These are phyloP conservation scores for Ridgeia piscesae DNA, from an alignment of 1,140 invertebrate species.

Conservation along the genomic window DNA sequence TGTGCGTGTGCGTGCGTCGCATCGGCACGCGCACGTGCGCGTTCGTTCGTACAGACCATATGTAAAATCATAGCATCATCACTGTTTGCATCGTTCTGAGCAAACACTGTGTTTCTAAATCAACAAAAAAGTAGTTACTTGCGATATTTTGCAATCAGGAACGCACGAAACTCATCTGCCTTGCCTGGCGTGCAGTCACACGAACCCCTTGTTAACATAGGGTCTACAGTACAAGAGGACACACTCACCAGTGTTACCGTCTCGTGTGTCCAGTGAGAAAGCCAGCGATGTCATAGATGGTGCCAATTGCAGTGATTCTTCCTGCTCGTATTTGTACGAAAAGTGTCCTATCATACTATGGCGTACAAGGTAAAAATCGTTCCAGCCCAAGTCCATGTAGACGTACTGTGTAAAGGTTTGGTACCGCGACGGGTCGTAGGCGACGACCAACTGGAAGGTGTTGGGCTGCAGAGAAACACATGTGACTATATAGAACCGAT, in stretches of 20 bases:
- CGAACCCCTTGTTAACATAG: too few relatives aligned
- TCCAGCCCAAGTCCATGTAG: neutral
- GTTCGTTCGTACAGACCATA: neutral
- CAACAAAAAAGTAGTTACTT: too few relatives aligned
- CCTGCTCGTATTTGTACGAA: neutral
- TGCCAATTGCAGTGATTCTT: neutral
- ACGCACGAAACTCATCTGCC: too few relatives aligned
- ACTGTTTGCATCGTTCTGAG: too few relatives aligned
- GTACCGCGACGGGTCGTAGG: neutral
- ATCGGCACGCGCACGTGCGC: too few relatives aligned
- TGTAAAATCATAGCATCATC: too few relatives aligned
- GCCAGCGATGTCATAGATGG: neutral
- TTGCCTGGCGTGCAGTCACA: too few relatives aligned
- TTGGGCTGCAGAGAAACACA: neutral
- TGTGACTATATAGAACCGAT: too few relatives aligned
- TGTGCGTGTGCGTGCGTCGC: too few relatives aligned
- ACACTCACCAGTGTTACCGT: neutral
- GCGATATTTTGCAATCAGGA: too few relatives aligned
- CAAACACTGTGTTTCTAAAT: too few relatives aligned
- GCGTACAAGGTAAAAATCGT: neutral
- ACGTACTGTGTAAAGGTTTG: neutral
- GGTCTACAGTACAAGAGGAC: neutral
- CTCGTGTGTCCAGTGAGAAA: neutral
- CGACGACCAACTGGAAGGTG: neutral
- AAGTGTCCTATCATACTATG: neutral